These are phyloP conservation scores for Prionailurus bengalensis DNA, from an alignment of 2,113 vertebrate genomes.

Conservation along the genomic window DNA sequence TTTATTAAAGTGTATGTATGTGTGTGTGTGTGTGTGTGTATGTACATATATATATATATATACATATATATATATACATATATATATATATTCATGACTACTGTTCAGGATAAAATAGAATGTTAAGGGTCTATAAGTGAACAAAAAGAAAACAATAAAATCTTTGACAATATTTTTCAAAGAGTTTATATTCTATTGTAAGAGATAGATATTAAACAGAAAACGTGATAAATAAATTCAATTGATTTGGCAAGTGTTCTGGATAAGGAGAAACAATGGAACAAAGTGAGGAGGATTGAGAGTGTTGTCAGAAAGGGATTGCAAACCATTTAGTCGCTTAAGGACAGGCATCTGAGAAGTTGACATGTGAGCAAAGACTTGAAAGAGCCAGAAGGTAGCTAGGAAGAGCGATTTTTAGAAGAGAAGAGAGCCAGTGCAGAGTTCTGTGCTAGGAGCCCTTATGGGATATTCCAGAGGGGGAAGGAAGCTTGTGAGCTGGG, in stretches of 20 bases:
- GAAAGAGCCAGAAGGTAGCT: not conserved
- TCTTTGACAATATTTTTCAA: not conserved
- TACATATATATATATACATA: no score
- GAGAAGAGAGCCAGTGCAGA: not conserved
- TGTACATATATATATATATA: no score
- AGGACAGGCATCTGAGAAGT: not conserved
- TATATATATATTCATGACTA: not conserved
- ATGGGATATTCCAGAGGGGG: not conserved
- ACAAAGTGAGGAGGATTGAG: not conserved
- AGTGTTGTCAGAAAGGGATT: not conserved
- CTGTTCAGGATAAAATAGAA: no score
- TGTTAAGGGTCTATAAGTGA: not conserved
- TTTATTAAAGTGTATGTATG: not conserved
- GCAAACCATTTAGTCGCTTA: no score
- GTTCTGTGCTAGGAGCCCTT: not conserved
- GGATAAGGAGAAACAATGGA: no score
- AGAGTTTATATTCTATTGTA: not conserved
- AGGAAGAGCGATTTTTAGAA: not conserved
- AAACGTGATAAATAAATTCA: not conserved
- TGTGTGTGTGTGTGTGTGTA: no score
- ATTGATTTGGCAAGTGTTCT: not conserved
- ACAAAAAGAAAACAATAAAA: not conserved
- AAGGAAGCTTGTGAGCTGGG: not conserved
- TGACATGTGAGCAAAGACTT: not conserved
- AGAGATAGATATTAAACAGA: not conserved